Conservation (phyloP, 2,113 vertebrate species). For the Centropristis striata region DNA sequence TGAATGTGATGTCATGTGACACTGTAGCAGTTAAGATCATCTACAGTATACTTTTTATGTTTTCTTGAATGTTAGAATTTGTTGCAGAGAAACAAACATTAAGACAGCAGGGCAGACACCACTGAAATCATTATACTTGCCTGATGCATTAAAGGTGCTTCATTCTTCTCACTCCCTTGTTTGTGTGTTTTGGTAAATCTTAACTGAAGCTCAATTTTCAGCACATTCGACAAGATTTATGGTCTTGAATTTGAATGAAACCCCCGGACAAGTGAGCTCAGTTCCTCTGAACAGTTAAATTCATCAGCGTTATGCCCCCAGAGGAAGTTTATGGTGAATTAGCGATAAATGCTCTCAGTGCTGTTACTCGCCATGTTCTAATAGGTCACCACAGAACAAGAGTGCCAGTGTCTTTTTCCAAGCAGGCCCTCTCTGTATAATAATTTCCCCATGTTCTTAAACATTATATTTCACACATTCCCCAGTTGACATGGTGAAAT, state of each 20-base stretch:
- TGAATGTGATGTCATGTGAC: constrained; percentile 3
- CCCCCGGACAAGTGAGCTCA: background rate
- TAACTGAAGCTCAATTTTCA: background rate
- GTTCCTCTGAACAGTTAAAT: background rate
- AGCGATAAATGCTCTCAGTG: constrained; percentile 8
- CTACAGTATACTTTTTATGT: background rate
- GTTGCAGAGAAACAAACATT: background rate
- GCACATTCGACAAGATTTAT: background rate
- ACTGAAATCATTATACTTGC: background rate
- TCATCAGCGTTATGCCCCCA: background rate
- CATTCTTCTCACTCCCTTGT: background rate
- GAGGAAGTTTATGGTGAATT: constrained; percentile 13
- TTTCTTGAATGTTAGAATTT: background rate
- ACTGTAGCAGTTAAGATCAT: background rate
- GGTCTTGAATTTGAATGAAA: background rate
- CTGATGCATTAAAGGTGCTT: background rate
- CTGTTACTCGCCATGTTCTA: background rate
- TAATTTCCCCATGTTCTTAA: background rate
- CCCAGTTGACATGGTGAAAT: background rate
- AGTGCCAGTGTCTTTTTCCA: background rate
- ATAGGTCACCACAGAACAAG: constrained; percentile 9
- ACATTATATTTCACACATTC: background rate
- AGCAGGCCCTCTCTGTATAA: background rate
- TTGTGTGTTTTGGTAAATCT: background rate
- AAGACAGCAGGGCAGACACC: background rate